Evolutionary conservation across 2,888 invertebrate species (phyloP).

Genomic region (Colletes collaris): DNA sequence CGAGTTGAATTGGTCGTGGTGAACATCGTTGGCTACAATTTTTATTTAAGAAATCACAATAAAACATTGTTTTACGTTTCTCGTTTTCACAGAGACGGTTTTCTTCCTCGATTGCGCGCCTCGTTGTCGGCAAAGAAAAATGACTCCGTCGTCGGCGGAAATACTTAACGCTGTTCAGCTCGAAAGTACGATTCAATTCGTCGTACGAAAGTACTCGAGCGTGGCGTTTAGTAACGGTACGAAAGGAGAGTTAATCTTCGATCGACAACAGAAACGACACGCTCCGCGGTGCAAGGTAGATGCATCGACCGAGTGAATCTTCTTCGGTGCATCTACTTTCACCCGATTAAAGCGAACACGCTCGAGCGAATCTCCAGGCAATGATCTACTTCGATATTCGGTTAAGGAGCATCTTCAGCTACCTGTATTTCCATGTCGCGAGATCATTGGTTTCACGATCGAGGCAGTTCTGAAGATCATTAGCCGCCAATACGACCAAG

Average conservation of each 20-base stretch:
- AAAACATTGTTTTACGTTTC: no score
- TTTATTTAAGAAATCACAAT: no score
- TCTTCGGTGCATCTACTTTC: conserved; percentile 38
- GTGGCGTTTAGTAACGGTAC: conserved; percentile 3
- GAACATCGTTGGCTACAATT: no score
- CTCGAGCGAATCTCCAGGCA: conserved; percentile 7
- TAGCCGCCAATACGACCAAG: neutral
- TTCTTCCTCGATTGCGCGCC: neutral
- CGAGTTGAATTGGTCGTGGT: no score
- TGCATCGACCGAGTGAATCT: conserved; percentile 29
- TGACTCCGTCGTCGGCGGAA: neutral
- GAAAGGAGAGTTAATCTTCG: conserved; percentile 17
- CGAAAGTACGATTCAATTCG: conserved; percentile 18
- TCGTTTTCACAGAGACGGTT: no score
- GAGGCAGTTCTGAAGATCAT: neutral
- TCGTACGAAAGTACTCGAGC: conserved; percentile 2
- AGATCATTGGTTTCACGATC: neutral
- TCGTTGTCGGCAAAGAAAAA: neutral
- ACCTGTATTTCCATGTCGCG: conserved; percentile 4
- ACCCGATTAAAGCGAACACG: conserved; percentile 37
- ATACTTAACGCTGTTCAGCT: neutral
- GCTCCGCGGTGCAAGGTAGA: conserved; percentile 24
- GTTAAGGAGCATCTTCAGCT: conserved; percentile 1
- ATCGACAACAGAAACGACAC: conserved; percentile 36
- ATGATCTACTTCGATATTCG: conserved; percentile 20